Evolutionary conservation across 2,797 vertebrate species (phyloP).

Genomic region (Hydrocynus forskahlii): DNA sequence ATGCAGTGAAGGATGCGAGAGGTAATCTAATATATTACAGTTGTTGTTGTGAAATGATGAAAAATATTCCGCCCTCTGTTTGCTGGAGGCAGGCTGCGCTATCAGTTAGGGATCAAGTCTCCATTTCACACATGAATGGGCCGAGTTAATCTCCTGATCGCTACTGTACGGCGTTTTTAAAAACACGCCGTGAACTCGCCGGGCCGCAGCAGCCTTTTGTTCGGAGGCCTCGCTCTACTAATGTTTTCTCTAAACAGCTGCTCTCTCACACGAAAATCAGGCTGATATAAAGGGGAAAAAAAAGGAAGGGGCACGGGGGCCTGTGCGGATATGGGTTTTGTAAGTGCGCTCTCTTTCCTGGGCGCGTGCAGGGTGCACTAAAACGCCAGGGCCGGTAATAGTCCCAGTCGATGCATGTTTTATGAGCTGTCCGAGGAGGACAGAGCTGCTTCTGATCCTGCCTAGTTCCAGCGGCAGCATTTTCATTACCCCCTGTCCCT

Average conservation of each 20-base stretch:
- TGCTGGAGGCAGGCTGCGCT: conserved; percentile 69
- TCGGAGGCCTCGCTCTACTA: conserved; percentile 46
- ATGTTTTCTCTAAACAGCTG: conserved; percentile 60
- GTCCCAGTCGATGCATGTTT: conserved; percentile 78
- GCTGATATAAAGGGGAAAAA: conserved; percentile 52
- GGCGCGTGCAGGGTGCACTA: conserved; percentile 57
- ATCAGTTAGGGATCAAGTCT: conserved; percentile 81
- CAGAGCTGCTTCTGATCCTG: conserved; percentile 73
- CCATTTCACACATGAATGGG: conserved; percentile 84
- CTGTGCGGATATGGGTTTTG: conserved; percentile 27
- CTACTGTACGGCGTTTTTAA: conserved; percentile 72
- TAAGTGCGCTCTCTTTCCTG: conserved; percentile 57
- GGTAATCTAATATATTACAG: conserved; percentile 73
- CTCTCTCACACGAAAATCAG: conserved; percentile 55
- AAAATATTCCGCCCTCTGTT: conserved; percentile 68
- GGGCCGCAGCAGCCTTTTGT: conserved; percentile 62
- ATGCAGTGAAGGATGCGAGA: conserved; percentile 59
- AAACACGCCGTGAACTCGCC: conserved; percentile 54
- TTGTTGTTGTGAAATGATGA: conserved; percentile 70
- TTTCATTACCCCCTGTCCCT: conserved; percentile 68
- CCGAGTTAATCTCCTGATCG: conserved; percentile 82
- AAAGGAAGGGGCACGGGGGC: neutral
- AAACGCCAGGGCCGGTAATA: conserved; percentile 70
- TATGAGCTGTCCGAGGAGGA: conserved; percentile 78
- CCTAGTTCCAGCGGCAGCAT: conserved; percentile 71